A percentile compares a stretch with the other conserved stretches of the same genome.
Conservation (phyloP, 2,797 vertebrate genomes). For the Paratrypauchen microcephalus region DNA sequence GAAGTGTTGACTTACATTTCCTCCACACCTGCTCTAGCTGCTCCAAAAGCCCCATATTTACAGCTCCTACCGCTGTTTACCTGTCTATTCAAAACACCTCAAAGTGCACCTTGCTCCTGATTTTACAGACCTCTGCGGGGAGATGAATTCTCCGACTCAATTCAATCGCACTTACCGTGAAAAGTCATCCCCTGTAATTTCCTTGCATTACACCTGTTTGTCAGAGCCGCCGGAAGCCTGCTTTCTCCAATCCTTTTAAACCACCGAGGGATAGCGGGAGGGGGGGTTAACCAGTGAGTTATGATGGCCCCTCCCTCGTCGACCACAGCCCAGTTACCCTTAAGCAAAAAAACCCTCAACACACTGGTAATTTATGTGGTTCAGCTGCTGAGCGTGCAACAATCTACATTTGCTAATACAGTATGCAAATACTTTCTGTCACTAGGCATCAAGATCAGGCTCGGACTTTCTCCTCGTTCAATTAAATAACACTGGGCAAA, state of each 20-base stretch:
- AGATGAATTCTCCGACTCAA: slow-evolving; percentile 39
- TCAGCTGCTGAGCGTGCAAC: slow-evolving; percentile 40
- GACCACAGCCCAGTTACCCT: slow-evolving; percentile 21
- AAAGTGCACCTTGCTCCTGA: slow-evolving; percentile 17
- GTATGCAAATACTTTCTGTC: slow-evolving; percentile 43
- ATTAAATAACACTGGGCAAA: too few species aligned
- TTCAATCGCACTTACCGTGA: slow-evolving; percentile 37
- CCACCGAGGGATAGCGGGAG: not conserved
- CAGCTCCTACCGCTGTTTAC: slow-evolving; percentile 31
- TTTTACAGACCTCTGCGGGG: slow-evolving; percentile 12
- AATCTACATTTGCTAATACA: slow-evolving; percentile 47
- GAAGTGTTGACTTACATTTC: not conserved
- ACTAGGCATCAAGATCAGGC: slow-evolving; percentile 24
- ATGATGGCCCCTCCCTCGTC: slow-evolving; percentile 11
- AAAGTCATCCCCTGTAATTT: slow-evolving; percentile 40
- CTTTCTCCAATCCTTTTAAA: slow-evolving; percentile 35
- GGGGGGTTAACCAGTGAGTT: slow-evolving; percentile 25
- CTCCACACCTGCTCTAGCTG: slow-evolving; percentile 10
- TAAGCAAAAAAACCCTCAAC: slow-evolving; percentile 29
- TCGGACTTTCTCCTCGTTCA: slow-evolving; percentile 18
- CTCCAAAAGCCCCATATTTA: slow-evolving; percentile 13
- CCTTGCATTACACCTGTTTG: slow-evolving; percentile 44
- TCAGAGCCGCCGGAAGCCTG: slow-evolving; percentile 24
- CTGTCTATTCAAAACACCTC: slow-evolving; percentile 24
- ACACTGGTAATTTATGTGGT: slow-evolving; percentile 9